Evolutionary conservation across 2,797 vertebrate genomes (phyloP).

Genomic region (Phataginus tetradactyla): DNA sequence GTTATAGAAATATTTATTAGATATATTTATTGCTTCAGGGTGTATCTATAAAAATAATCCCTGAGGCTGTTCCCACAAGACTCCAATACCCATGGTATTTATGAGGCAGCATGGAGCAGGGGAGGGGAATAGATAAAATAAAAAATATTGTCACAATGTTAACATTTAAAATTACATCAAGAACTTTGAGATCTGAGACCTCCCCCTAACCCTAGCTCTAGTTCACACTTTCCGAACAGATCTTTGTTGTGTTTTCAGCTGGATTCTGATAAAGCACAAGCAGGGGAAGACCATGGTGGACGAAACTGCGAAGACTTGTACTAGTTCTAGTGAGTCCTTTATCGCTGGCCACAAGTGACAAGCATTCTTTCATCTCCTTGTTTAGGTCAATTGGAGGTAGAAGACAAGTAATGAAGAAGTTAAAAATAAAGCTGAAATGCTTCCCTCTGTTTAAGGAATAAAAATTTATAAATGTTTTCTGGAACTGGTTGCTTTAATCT

Average conservation of each 20-base stretch:
- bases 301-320: not conserved
- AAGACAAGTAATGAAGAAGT: not conserved
- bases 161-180: not conserved
- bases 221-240: not conserved
- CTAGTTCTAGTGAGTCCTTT: not conserved
- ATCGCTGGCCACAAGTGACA: not conserved
- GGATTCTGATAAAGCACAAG: not conserved
- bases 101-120: not conserved
- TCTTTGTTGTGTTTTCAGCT: not conserved
- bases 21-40: not conserved
- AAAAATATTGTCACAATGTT: not conserved
- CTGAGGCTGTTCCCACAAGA: not conserved
- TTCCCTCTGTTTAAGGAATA: not conserved
- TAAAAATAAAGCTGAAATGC: slow-evolving; percentile 21
- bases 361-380: slow-evolving; percentile 21
- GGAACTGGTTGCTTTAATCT: not conserved
- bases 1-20: slow-evolving; percentile 38
- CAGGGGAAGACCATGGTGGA: not conserved
- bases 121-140: not conserved
- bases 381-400: not conserved
- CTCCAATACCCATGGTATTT: not conserved
- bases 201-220: not conserved
- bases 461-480: not conserved
- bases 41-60: slow-evolving; percentile 35
- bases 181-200: not conserved